Conservation (phyloP, 2,113 vertebrate genomes). For the Crotalus viridis region DNA sequence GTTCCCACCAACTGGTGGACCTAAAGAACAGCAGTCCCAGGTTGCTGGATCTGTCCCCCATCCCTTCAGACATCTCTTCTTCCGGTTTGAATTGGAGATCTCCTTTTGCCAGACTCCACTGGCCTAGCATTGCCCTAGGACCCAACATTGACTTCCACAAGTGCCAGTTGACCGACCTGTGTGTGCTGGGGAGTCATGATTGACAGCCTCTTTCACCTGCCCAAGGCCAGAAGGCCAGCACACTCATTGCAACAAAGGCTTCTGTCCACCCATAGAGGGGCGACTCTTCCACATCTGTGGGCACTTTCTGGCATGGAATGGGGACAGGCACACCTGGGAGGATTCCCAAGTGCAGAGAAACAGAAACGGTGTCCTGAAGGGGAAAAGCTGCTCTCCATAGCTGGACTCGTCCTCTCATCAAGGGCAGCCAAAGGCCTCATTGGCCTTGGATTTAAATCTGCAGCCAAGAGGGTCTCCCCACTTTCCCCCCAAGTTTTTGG, state of each 20-base stretch:
- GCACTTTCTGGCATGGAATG: not conserved
- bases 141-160: not conserved
- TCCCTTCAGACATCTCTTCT: not conserved
- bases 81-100: not conserved
- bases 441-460: not conserved
- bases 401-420: not conserved
- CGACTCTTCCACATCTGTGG: not conserved
- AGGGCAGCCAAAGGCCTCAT: not conserved
- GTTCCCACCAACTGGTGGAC: not conserved
- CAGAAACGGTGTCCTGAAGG: not conserved
- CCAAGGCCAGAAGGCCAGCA: not conserved
- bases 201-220: not conserved
- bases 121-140: not conserved
- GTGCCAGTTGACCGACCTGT: not conserved
- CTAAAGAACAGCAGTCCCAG: not conserved
- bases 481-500: not conserved
- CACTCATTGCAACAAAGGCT: not conserved
- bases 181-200: not conserved
- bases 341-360: not conserved
- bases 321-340: not conserved
- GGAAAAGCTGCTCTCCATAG: not conserved
- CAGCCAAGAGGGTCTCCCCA: not conserved
- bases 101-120: not conserved
- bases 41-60: not conserved
- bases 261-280: not conserved